Conservation (phyloP, 2,113 vertebrate genomes). For the Ibidorhyncha struthersii region DNA sequence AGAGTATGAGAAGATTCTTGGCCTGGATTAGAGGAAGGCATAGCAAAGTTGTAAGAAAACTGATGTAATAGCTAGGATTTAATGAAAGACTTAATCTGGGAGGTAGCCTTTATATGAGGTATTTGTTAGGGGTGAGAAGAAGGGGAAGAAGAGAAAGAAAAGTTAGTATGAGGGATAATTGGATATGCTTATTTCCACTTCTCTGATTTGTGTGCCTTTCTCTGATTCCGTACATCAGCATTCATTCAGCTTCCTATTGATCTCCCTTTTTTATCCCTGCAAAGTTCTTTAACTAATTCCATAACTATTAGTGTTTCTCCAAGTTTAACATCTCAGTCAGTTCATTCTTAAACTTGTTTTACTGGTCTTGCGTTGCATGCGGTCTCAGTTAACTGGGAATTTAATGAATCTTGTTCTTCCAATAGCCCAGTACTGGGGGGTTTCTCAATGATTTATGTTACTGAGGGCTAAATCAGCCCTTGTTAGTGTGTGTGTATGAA, state of each 20-base stretch:
- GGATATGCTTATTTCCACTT: neutral
- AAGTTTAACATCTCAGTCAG: neutral
- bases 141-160: neutral
- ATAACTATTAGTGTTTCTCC: neutral
- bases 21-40: neutral
- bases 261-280: neutral
- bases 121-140: neutral
- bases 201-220: neutral
- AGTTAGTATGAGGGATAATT: neutral
- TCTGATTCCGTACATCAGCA: neutral
- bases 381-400: neutral
- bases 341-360: neutral
- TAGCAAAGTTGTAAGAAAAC: neutral
- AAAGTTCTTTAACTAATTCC: neutral
- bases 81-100: slow-evolving; percentile 34
- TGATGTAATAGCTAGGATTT: slow-evolving; percentile 7
- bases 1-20: neutral
- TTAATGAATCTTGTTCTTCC: neutral
- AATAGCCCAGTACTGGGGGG: neutral
- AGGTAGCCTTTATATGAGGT: neutral
- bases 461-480: neutral
- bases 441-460: neutral
- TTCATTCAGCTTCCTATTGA: neutral
- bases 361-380: neutral
- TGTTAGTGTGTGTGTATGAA: neutral